phyloP scores from a whole-genome alignment of 2,113 vertebrate genomes.

The Bubalus kerabau region DNA sequence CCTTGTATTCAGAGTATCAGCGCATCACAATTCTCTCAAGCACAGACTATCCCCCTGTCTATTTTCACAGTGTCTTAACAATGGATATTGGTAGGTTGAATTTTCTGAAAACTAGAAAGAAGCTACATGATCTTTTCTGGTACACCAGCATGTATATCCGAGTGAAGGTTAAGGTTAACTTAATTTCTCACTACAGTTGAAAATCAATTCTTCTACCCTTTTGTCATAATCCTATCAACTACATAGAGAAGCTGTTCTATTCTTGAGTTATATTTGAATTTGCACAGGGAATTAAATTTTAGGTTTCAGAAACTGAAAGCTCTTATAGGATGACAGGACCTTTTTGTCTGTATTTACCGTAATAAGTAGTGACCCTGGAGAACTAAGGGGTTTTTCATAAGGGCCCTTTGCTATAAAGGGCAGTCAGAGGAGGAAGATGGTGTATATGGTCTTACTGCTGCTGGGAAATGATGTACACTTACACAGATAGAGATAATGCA shows the following conservation, averaged over 20 bases:
- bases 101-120: slow-evolving; percentile 63
- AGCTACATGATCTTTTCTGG: slow-evolving; percentile 62
- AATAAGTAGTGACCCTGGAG: slow-evolving; percentile 58
- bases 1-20: neutral
- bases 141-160: slow-evolving; percentile 62
- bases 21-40: neutral
- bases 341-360: slow-evolving; percentile 38
- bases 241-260: slow-evolving; percentile 65
- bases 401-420: slow-evolving; percentile 5
- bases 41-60: neutral
- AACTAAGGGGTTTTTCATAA: neutral
- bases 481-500: neutral
- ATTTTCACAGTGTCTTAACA: neutral
- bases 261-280: slow-evolving; percentile 73
- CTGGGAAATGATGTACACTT: neutral
- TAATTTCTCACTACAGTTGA: slow-evolving; percentile 80
- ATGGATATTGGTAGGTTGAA: neutral
- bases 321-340: slow-evolving; percentile 47
- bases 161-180: slow-evolving; percentile 80
- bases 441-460: neutral
- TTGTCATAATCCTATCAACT: slow-evolving; percentile 78
- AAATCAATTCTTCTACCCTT: slow-evolving; percentile 78
- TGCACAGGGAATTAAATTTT: slow-evolving; percentile 72
- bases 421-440: neutral
- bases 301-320: slow-evolving; percentile 63